A percentile compares a stretch with the other conserved stretches of the same genome.
phyloP scores from a whole-genome alignment of 2,797 vertebrate species.

The Halcyon leucocephala region DNA sequence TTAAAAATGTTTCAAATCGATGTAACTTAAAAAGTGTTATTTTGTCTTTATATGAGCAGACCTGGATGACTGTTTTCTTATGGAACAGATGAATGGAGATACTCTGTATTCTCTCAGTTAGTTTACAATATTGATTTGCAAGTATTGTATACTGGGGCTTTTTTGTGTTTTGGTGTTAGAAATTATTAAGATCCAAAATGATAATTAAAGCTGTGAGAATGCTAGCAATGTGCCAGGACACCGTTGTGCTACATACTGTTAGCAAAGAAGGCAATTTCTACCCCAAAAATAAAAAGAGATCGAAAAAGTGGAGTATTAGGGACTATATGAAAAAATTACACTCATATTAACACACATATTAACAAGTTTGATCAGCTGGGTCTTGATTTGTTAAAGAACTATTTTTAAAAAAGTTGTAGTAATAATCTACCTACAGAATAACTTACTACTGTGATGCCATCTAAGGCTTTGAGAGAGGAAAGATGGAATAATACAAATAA shows the following conservation, averaged over 20 bases:
- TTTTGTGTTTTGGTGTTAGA: not conserved
- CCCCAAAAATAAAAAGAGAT: not conserved
- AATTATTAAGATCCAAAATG: not conserved
- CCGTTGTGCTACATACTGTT: not conserved
- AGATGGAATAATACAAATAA: conserved; percentile 89
- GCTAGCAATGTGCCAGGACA: not conserved
- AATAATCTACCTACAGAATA: not conserved
- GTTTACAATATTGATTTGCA: not conserved
- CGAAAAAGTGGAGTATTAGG: not conserved
- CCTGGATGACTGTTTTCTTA: not conserved
- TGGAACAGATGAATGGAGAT: not conserved
- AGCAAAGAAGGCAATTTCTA: not conserved
- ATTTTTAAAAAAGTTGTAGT: not conserved
- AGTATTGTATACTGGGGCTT: not conserved
- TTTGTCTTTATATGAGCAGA: not conserved
- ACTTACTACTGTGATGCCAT: conserved; percentile 82
- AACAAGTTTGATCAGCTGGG: not conserved
- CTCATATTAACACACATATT: not conserved
- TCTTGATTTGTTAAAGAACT: not conserved
- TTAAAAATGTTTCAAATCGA: not conserved
- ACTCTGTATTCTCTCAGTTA: not conserved
- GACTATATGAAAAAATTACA: not conserved
- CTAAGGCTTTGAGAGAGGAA: conserved; percentile 81
- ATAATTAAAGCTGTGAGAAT: not conserved
- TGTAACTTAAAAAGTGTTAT: not conserved